Evolutionary conservation across 2,113 vertebrate species (phyloP).

Genomic region (Ophthalmolycus amberensis): DNA sequence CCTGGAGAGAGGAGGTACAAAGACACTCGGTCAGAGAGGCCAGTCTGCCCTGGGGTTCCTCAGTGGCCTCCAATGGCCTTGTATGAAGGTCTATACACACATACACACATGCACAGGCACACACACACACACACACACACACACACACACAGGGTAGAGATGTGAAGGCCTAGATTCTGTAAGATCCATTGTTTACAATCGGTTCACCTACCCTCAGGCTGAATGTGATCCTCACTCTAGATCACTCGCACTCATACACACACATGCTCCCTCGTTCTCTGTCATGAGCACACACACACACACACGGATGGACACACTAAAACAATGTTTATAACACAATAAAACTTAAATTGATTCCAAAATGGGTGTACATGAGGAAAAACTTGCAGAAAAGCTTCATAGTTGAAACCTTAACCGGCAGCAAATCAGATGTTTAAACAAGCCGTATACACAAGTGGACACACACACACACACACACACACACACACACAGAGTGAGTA

Average conservation of each 20-base stretch:
- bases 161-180: constrained; percentile 76
- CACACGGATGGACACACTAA: constrained; percentile 27
- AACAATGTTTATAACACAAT: background rate
- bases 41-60: constrained; percentile 51
- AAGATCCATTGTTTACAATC: constrained; percentile 84
- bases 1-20: constrained; percentile 70
- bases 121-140: constrained; percentile 34
- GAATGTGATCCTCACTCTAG: constrained; percentile 80
- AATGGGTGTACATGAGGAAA: constrained; percentile 20
- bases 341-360: constrained; percentile 18
- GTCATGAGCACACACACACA: constrained; percentile 11
- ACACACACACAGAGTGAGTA: constrained; percentile 8
- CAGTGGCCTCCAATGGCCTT: constrained; percentile 58
- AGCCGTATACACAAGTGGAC: constrained; percentile 32
- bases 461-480: background rate
- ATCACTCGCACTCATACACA: constrained; percentile 54
- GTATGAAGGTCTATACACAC: constrained; percentile 50
- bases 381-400: constrained; percentile 6
- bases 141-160: constrained; percentile 52
- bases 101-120: constrained; percentile 15
- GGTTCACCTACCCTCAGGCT: constrained; percentile 84
- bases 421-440: constrained; percentile 53
- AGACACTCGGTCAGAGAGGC: constrained; percentile 70
- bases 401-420: constrained; percentile 22
- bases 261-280: background rate